Percentiles rank a stretch among this genome's conserved stretches.
These are phyloP conservation scores for Takifugu flavidus DNA, from an alignment of 2,113 vertebrate genomes.

Conservation along the genomic window DNA sequence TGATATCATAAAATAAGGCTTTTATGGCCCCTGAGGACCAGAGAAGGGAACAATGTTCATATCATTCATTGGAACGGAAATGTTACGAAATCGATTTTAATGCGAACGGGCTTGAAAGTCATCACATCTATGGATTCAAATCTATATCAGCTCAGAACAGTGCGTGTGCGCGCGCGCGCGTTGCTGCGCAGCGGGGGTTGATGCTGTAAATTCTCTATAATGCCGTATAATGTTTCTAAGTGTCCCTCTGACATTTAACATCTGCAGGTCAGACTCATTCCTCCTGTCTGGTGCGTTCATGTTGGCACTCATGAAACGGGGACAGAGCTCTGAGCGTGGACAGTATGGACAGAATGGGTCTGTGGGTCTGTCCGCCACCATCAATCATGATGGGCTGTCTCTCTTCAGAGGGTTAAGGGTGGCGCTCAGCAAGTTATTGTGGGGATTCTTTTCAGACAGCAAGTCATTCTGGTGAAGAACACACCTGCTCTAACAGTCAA, in stretches of 20 bases:
- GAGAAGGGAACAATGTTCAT: too few species aligned
- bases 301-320: conserved; percentile 12
- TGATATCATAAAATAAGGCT: too few species aligned
- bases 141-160: background rate
- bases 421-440: background rate
- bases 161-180: background rate
- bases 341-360: background rate
- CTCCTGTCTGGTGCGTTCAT: conserved; percentile 2
- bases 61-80: too few species aligned
- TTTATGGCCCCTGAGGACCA: too few species aligned
- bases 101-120: background rate
- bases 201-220: conserved; percentile 43
- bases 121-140: background rate
- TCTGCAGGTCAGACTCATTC: conserved; percentile 23
- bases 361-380: background rate
- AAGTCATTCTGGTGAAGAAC: background rate
- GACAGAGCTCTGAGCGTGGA: conserved; percentile 11
- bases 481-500: background rate
- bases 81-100: too few species aligned
- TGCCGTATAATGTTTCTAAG: conserved; percentile 35
- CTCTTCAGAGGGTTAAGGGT: background rate
- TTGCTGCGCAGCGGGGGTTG: background rate
- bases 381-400: background rate
- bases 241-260: conserved; percentile 37
- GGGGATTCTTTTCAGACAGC: background rate